Percentiles rank a stretch among this genome's conserved stretches.
Evolutionary conservation across 2,113 vertebrate species (phyloP).

Genomic region (Seriola aureovittata): DNA sequence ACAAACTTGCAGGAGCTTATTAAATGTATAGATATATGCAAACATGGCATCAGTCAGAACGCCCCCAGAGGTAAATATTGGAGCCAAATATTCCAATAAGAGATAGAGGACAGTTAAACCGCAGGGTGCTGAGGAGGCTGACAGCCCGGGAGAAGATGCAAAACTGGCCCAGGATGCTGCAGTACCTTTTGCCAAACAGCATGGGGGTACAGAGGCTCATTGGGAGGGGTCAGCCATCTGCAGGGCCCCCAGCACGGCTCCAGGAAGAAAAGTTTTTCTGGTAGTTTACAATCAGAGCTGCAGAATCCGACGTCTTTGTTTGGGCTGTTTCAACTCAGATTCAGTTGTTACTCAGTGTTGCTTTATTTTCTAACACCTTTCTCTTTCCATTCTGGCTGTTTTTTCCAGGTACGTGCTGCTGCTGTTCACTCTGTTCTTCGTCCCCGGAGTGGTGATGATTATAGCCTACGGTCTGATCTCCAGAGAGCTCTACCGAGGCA

Average conservation of each 20-base stretch:
- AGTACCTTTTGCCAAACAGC: background rate
- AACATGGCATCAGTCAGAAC: background rate
- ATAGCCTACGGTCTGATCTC: constrained; percentile 87
- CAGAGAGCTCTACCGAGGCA: constrained; percentile 85
- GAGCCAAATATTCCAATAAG: background rate
- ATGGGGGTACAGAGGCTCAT: background rate
- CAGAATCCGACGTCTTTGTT: background rate
- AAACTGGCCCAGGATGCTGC: constrained; percentile 14
- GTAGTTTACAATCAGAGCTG: background rate
- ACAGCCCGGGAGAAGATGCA: constrained; percentile 3
- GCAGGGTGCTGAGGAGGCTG: constrained; percentile 14
- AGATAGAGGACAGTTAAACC: background rate
- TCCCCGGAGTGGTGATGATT: constrained; percentile 87
- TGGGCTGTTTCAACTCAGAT: constrained; percentile 6
- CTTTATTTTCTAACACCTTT: constrained; percentile 1
- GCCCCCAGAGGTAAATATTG: background rate
- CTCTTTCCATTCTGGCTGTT: constrained; percentile 20
- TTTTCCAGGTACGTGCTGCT: constrained; percentile 84
- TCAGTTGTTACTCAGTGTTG: background rate
- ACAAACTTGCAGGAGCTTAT: no score
- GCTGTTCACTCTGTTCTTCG: constrained; percentile 84
- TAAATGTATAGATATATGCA: constrained; percentile 4
- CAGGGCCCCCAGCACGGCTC: constrained; percentile 1
- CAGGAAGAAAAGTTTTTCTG: background rate
- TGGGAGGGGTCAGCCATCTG: constrained; percentile 12